Base-by-base conservation (phyloP, 64 coral and sea anemone genomes). In the Pocillopora damicornis region DNA sequence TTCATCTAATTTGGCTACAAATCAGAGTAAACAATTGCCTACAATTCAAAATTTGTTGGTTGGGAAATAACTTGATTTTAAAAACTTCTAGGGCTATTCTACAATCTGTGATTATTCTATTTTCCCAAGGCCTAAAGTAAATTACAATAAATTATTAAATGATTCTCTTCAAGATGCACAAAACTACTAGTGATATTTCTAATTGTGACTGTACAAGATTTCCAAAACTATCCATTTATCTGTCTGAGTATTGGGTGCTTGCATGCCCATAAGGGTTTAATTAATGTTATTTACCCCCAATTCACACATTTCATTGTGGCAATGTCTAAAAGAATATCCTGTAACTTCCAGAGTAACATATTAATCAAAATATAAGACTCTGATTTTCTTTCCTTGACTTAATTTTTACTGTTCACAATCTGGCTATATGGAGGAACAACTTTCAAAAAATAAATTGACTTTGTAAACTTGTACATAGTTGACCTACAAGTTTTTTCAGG, bases 331-430 rank as follows among this genome's bases (percentile, higher is more conserved):
- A 20, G 9, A 60, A 59, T 58, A 17, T 67, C 62, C 42, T 72
- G 9, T 17, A 16, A 65, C 65, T 72, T 37, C 42, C 14, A 15
- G 7, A 23, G 68, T 66, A 15, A 68, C 62, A 64, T 35, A n/a
- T 71, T 17, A 42, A 85, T 85, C 65, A 85, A 85, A 85, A 85
- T 85, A 85, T 15, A 83, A 85, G 37, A 72, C 68, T 72, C 42
- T 51, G 42, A 51, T 51, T 51, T 85, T 65, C n/a, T 15, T 22
- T 14, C 81, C 11, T 65, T 34, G n/a, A 71, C 14, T 73, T 30
- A 72, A 57, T 85, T 37, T 57, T 85, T 18, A 83, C 80, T 82
- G 18, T 82, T 59, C 45, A 60, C 60, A 26, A 12, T 12, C 51
- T 60, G 58, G 17, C 30, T 60, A 45, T 23, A 20, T n/a, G 5